These are phyloP conservation scores for Fringilla coelebs DNA, from an alignment of 2,797 vertebrate species.

Conservation along the genomic window DNA sequence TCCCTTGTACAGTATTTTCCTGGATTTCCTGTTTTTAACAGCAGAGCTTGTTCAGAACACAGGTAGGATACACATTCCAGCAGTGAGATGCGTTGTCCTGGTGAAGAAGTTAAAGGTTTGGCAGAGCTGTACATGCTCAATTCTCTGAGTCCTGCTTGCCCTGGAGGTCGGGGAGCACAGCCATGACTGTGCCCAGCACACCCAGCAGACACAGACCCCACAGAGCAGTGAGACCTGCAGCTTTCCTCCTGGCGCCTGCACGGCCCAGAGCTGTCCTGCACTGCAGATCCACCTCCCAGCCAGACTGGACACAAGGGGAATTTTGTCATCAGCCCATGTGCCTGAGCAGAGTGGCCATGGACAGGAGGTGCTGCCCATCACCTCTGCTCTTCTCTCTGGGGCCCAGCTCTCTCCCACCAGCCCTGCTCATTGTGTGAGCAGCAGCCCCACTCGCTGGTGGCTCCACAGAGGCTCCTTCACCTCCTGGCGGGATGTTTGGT, in stretches of 20 bases:
- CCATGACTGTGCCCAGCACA: background rate
- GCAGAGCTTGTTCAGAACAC: background rate
- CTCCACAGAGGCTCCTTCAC: background rate
- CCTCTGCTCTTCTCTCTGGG: background rate
- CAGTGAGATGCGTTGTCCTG: background rate
- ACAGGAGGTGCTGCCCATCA: background rate
- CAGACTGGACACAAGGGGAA: background rate
- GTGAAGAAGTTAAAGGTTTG: background rate
- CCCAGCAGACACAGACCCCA: rapidly evolving
- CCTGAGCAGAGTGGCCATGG: background rate
- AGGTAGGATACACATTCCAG: background rate
- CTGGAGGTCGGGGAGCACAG: background rate
- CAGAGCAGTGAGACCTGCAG: background rate
- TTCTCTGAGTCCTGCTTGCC: background rate
- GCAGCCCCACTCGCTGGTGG: background rate
- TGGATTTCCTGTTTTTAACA: background rate
- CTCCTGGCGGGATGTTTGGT: background rate
- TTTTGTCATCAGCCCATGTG: background rate
- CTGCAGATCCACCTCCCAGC: background rate
- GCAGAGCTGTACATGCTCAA: background rate
- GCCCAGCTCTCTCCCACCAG: rapidly evolving
- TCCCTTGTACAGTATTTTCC: background rate
- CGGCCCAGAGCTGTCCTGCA: no score
- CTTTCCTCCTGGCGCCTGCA: background rate
- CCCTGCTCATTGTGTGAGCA: background rate